Evolutionary conservation across 1,140 invertebrate species (phyloP), one percentile per base, ranked within the genome.

Genomic region (Atta cephalotes): DNA sequence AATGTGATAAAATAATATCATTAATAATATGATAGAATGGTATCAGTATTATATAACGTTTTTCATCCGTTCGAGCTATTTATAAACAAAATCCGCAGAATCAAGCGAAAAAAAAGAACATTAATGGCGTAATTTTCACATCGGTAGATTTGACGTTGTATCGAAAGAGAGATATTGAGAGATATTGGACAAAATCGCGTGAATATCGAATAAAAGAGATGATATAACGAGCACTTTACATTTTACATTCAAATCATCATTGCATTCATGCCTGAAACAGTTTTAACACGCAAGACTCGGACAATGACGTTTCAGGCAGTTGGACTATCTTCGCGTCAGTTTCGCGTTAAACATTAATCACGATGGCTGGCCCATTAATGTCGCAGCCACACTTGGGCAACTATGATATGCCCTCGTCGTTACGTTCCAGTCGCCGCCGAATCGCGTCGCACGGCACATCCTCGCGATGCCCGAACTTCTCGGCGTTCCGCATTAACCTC

Each of bases 401-500:
- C 80, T 84, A 74, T 76, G 70, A 84, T 84, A 70, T 18, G 70
- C 49, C 25, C 80, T 45, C 39, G 14, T 62, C 80, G 80, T 76
- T 76, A 76, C 56, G 80, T 84, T 60, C 39, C 45, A 28, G 49
- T 25, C 31, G 63, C 7, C n/a, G 63, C 28, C 62, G 68, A 72
- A 74, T 82, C 80, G 79, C 80, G 39, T 76, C 70, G 80, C 80
- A 12, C 45, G 77, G 60, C 78, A 71, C 63, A 81, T 71, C 49
- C 66, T 28, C 49, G 68, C 79, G 68, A 82, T 82, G 68, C 53
- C 39, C 56, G 16, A 82, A 82, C 80, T 82, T 82, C 68, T 72
- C 79, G 79, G 79, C 66, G 66, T 81, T 71, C 80, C 80, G 68
- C 80, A 82, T 82, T 82, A 82, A 82, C 80, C 80, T 58, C 39